Base-by-base conservation (phyloP, 2,797 vertebrate genomes). In the Anisognathus igniventris region DNA sequence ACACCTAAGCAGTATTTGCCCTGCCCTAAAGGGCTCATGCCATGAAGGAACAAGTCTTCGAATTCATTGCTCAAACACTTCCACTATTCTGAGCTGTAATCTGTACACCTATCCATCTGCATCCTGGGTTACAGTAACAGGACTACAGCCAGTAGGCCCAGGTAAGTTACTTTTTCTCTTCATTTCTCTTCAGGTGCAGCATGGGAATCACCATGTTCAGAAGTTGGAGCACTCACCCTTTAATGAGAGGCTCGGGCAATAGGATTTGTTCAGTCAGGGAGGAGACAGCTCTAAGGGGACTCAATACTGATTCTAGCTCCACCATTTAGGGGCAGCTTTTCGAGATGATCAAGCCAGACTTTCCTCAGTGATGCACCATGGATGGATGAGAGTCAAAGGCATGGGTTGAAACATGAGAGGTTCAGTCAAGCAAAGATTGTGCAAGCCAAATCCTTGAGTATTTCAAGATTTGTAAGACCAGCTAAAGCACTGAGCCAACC, bases 251-350 rank as follows among this genome's bases (percentile, higher is more conserved):
- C 20, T 77, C 48, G 50, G 17, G 7, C 12, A 83, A 8, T 4
- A 19, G 6, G 4, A 1, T 56, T 81, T 48, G 6, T 60, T 57
- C 20, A 48, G 16, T 14, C 0, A 2, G 10, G 16, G 3, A 78
- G 31, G 10, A 56, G 65, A 66, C 1, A 40, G 6, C 8, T 81
- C 30, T 60, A 31, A 44, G 20, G 5, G 4, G 3, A n/a, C 24
- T 15, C 31, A 74, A 19, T 56, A 58, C 3, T 42, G 47, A 22
- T 33, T 53, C 25, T 6, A 31, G 2, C 5, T 73, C 19, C 16
- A 70, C 7, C 30, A 19, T 7, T 18, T 47, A 23, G 42, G 5
- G 71, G 16, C 24, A 51, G 15, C 11, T n/a, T 78, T 47, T 57
- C 31, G 28, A 56, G 33, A 19, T 31, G 13, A 48, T 57, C 51